Percentiles rank a stretch among this genome's conserved stretches.
Evolutionary conservation across 2,888 invertebrate species (phyloP).

Genomic region (Autographa pulchrina): DNA sequence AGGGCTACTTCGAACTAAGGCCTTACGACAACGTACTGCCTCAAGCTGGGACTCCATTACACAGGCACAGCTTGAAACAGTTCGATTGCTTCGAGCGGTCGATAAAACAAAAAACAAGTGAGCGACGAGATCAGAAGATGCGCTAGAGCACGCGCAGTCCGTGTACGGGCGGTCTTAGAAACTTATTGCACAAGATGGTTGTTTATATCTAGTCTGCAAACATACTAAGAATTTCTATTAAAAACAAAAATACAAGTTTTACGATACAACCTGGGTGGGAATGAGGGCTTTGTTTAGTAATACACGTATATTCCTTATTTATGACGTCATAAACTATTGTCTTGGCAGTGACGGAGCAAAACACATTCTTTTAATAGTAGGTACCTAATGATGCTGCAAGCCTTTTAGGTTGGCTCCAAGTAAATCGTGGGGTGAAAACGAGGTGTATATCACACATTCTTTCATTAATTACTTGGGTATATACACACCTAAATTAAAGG

Average conservation of each 20-base stretch:
- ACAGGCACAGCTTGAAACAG: too few species aligned
- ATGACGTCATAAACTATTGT: constrained; percentile 39
- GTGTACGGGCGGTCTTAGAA: constrained; percentile 7
- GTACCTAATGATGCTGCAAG: constrained; percentile 7
- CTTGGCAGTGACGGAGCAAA: neutral
- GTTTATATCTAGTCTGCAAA: constrained; percentile 23
- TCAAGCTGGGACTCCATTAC: too few species aligned
- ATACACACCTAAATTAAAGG: constrained; percentile 28
- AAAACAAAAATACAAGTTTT: constrained; percentile 45
- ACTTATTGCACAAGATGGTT: neutral
- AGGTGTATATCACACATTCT: constrained; percentile 1
- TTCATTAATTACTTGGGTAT: constrained; percentile 23
- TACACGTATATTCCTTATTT: constrained; percentile 29
- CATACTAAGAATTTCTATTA: constrained; percentile 30
- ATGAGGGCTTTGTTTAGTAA: constrained; percentile 21
- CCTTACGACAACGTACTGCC: too few species aligned
- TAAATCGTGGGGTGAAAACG: constrained; percentile 8
- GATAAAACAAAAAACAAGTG: too few species aligned
- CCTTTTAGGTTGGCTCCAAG: neutral
- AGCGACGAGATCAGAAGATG: constrained; percentile 1
- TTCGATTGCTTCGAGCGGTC: too few species aligned
- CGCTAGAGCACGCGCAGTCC: too few species aligned
- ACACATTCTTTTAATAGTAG: constrained; percentile 14
- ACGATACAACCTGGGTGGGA: constrained; percentile 28
- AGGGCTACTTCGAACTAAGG: neutral